These are phyloP conservation scores for Nyctereutes procyonoides DNA, from an alignment of 2,113 vertebrate genomes.

Conservation along the genomic window DNA sequence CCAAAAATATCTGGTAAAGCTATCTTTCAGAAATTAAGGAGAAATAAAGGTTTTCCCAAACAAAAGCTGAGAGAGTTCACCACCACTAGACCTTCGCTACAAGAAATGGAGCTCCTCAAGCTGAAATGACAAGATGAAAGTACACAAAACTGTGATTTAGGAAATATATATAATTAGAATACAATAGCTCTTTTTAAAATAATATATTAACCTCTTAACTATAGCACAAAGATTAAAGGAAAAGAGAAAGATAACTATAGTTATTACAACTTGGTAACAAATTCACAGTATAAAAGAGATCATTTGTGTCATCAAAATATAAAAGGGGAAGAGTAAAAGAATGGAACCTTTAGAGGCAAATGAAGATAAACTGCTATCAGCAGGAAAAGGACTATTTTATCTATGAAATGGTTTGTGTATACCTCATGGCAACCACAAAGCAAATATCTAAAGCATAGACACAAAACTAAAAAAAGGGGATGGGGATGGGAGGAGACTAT, in stretches of 20 bases:
- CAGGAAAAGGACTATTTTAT: not conserved
- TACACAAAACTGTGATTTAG: not conserved
- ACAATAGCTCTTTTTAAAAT: not conserved
- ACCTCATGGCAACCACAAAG: not conserved
- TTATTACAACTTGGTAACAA: not conserved
- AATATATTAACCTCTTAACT: not conserved
- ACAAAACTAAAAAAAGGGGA: not conserved
- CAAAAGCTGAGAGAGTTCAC: not conserved
- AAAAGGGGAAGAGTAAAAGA: not conserved
- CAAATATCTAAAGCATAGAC: not conserved
- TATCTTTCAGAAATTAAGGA: not conserved
- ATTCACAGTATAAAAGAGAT: not conserved
- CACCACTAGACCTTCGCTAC: not conserved
- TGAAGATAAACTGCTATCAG: not conserved
- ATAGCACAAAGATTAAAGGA: not conserved
- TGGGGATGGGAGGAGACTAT: not conserved
- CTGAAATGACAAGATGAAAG: not conserved
- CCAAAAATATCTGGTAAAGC: not conserved
- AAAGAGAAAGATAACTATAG: not conserved
- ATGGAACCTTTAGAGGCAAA: not conserved
- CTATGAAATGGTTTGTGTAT: not conserved
- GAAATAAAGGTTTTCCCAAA: not conserved
- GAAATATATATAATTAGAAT: not conserved
- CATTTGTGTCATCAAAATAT: not conserved
- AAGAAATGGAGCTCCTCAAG: not conserved